Base-by-base conservation (phyloP, 2,113 vertebrate genomes). In the Apodemus sylvaticus region DNA sequence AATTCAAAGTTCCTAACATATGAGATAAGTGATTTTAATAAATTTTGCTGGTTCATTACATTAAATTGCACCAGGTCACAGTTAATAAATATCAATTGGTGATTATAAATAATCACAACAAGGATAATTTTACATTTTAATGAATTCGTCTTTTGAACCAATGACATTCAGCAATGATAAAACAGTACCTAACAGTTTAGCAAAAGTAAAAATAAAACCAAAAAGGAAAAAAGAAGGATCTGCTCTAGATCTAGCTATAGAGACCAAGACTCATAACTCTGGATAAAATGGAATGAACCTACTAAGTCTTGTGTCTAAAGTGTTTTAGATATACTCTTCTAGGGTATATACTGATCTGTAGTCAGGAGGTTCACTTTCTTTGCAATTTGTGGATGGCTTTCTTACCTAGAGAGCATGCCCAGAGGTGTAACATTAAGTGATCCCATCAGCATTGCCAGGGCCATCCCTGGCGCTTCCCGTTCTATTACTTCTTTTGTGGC, bases 401-500 rank as follows among this genome's bases (percentile, higher is more conserved):
- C 97, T 99, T 98, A 99, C 99, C 99, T 99, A 98, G 99, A 99
- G 91, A 99, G 99, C 99, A 99, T 99, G 98, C 99, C 99, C 87
- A 99, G 98, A 89, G 99, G 99, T 95, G 99, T 99, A 96, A 99
- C 99, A 98, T 99, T 99, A 97, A 99, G 99, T 29, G 99, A 99
- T 98, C 99, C 99, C 99, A 99, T 99, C 98, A 99, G 99, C 99
- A 99, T 99, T 96, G 99, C 99, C 97, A 99, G 98, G 95, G 99
- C 99, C 99, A 99, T 99, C 55, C 99, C 99, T 86, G 99, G 99
- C 48, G 99, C 99, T 98, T 99, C 99, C 94, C 99, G 98, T 98
- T 99, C 99, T 90, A 99, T 99, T 98, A 99, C 99, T 98, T 99
- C 99, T 98, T 99, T 99, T 98, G 99, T 99, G 96, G 99, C 99